Evolutionary conservation across 2,797 vertebrate genomes (phyloP), one percentile per base, ranked within the genome.

Genomic region (Crypturellus tataupa): DNA sequence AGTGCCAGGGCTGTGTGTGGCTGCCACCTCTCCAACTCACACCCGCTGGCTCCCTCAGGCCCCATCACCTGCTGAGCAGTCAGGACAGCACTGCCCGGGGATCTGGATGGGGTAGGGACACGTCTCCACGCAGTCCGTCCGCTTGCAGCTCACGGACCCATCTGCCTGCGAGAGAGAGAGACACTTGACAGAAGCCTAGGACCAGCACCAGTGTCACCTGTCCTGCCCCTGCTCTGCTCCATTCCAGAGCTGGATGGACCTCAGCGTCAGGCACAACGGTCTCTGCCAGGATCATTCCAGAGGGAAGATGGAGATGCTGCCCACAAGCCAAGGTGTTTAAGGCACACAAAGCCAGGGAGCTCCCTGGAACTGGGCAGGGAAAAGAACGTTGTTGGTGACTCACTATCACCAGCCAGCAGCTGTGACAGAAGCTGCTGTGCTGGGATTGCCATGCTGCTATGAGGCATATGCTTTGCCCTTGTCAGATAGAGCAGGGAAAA

Each of bases 51-150:
- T 56, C 55, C 55, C 55, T 56, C 55, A 12, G 55, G 55, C 55
- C 55, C 31, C 40, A 4, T 93, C 94, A 98, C 98, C 98, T 96
- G 98, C 98, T 0, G 98, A 98, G 77, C 98, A 98, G 93, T 98
- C 98, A 0, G 98, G 98, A 62, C 98, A 98, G 93, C 98, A 98
- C 93, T 98, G 98, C 21, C 98, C 98, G 0, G 98, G 98, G 79
- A 98, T 97, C 75, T 24, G 97, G 90, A 98, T 98, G 14, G 98
- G 98, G 80, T 98, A 97, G 33, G 98, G 98, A 75, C 98, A 98
- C 3, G 97, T 98, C 93, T 98, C 98, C 91, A 98, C 87, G 1
- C 98, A 98, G 25, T 98, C 98, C 4, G 97, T 98, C 93, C 96
- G 96, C 96, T 95, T 96, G 76, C 98, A 98, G 96, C 97, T 98